Conservation (phyloP, 2,888 invertebrate species). For the Acutogordius australiensis region DNA sequence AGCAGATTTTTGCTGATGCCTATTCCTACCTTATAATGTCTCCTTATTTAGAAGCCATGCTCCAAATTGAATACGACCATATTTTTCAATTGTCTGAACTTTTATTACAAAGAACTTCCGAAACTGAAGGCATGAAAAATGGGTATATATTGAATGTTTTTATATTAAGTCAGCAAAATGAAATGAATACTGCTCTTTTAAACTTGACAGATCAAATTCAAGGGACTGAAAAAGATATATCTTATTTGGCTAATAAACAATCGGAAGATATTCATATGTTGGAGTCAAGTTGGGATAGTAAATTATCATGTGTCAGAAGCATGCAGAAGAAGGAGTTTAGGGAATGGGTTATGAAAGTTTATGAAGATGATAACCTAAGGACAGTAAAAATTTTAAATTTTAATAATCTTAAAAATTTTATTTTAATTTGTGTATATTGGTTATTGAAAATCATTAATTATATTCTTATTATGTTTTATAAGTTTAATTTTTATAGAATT, state of each 20-base stretch:
- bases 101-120: conserved; percentile 32
- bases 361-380: conserved; percentile 35
- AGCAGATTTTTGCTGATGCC: conserved; percentile 52
- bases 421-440: too few relatives aligned
- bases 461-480: too few relatives aligned
- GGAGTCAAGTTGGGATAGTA: conserved; percentile 45
- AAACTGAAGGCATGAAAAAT: background rate
- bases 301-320: conserved; percentile 49
- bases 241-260: background rate
- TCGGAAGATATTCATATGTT: conserved; percentile 44
- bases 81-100: conserved; percentile 45
- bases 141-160: background rate
- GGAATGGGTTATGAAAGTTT: conserved; percentile 53
- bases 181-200: background rate
- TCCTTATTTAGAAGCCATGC: conserved; percentile 51
- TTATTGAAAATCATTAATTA: too few relatives aligned
- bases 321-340: conserved; percentile 57
- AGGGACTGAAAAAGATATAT: conserved; percentile 14
- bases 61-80: conserved; percentile 57
- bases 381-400: too few relatives aligned
- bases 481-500: too few relatives aligned
- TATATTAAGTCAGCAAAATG: background rate
- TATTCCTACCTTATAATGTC: conserved; percentile 54
- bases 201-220: too few relatives aligned
- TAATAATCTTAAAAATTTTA: too few relatives aligned